These are phyloP conservation scores for Scaptomyza reducta DNA, from an alignment of 2,888 invertebrate genomes.

Conservation along the genomic window DNA sequence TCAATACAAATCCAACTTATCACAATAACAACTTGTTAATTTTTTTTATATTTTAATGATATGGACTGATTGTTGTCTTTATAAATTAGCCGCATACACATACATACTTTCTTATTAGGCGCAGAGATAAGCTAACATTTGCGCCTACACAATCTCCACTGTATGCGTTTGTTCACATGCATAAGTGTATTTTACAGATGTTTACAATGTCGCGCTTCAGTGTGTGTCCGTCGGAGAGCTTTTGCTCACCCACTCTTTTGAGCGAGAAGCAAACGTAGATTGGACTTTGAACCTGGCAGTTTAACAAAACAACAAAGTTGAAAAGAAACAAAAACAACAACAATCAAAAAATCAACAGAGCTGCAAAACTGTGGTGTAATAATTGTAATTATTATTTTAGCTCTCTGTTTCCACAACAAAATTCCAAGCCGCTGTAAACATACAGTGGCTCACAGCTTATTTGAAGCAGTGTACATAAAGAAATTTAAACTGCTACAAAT, in stretches of 20 bases:
- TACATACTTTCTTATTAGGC: background rate
- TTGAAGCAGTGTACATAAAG: too few species aligned
- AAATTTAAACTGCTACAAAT: too few species aligned
- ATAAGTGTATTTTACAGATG: conserved; percentile 50
- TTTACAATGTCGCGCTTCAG: conserved; percentile 38
- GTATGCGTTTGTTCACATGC: conserved; percentile 25
- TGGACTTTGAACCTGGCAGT: conserved; percentile 73
- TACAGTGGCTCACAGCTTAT: background rate
- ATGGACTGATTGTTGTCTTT: conserved; percentile 40
- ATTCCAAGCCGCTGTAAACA: conserved; percentile 32
- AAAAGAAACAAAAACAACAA: conserved; percentile 50
- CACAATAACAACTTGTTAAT: conserved; percentile 9
- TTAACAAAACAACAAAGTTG: conserved; percentile 42
- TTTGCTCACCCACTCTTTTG: conserved; percentile 50
- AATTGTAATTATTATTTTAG: conserved; percentile 32
- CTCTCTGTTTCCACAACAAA: conserved; percentile 55
- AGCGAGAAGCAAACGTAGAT: conserved; percentile 30
- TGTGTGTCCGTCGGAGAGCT: conserved; percentile 31
- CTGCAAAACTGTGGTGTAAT: conserved; percentile 56
- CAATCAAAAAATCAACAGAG: conserved; percentile 35
- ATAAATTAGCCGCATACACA: conserved; percentile 40
- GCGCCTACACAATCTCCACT: conserved; percentile 52
- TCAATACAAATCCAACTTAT: conserved; percentile 11
- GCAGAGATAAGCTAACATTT: conserved; percentile 1
- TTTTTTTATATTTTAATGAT: conserved; percentile 29